Evolutionary conservation across 2,113 vertebrate genomes (phyloP).

Genomic region (Charadrius vociferus): DNA sequence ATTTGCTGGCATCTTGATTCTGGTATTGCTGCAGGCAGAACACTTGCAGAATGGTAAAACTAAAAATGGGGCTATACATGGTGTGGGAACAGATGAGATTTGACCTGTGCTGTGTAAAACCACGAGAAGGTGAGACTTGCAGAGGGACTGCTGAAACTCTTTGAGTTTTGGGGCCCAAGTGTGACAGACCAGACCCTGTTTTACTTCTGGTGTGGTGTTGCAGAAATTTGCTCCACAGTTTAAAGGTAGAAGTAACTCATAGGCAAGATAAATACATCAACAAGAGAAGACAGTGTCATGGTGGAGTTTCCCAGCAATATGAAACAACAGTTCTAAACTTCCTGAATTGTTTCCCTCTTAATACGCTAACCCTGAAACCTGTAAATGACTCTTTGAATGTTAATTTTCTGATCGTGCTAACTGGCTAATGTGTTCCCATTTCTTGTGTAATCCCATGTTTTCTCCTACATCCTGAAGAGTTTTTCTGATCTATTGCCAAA

Average conservation of each 20-base stretch:
- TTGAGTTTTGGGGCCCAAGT: background rate
- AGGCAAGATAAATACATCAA: fast-evolving
- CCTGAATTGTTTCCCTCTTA: background rate
- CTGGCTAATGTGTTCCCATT: slow-evolving; percentile 9
- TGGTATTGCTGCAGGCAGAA: background rate
- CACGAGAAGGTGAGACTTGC: background rate
- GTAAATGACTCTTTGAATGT: background rate
- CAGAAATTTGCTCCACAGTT: background rate
- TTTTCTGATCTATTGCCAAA: slow-evolving; percentile 52
- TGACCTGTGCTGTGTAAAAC: background rate
- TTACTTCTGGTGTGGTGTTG: background rate
- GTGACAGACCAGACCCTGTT: background rate
- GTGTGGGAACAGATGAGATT: background rate
- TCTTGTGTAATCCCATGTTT: slow-evolving; percentile 35
- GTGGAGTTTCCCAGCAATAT: background rate
- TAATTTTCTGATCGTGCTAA: slow-evolving; percentile 29
- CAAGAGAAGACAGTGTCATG: background rate
- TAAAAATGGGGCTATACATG: background rate
- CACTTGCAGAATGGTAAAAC: background rate
- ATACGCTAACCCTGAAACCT: background rate
- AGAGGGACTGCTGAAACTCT: background rate
- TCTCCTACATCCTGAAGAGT: background rate
- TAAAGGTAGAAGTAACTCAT: background rate
- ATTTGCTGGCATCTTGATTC: background rate
- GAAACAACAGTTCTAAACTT: background rate